Percentiles rank a stretch among this genome's conserved stretches.
These are phyloP conservation scores for Drosophila parabipectinata DNA, from an alignment of 1,140 invertebrate genomes.

Conservation along the genomic window DNA sequence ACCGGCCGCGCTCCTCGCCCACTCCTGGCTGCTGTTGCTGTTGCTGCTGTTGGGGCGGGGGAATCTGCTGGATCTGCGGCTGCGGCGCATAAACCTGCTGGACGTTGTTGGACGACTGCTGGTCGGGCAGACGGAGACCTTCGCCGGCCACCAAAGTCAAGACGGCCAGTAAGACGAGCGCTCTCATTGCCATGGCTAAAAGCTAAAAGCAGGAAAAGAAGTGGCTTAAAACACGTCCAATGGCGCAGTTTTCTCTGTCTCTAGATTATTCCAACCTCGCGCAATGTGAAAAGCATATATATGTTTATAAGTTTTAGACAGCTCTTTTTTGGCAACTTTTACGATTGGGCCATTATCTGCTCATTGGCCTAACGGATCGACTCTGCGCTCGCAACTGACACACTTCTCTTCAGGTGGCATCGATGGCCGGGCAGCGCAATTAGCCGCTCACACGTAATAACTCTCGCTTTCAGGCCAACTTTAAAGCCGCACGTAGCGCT, in stretches of 20 bases:
- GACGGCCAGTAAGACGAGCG: slow-evolving; percentile 53
- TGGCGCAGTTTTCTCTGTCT: slow-evolving; percentile 30
- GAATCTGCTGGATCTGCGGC: slow-evolving; percentile 48
- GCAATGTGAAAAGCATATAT: slow-evolving; percentile 13
- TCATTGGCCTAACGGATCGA: slow-evolving; percentile 51
- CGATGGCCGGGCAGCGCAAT: slow-evolving; percentile 36
- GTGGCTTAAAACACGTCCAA: slow-evolving; percentile 33
- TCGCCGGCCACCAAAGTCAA: slow-evolving; percentile 84
- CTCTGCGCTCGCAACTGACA: slow-evolving; percentile 55
- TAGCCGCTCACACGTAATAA: slow-evolving; percentile 74
- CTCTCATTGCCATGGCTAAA: slow-evolving; percentile 70
- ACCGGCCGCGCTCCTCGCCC: slow-evolving; percentile 70
- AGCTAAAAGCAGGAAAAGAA: slow-evolving; percentile 32
- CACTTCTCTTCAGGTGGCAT: slow-evolving; percentile 31
- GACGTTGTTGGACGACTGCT: slow-evolving; percentile 83
- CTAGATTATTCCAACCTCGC: slow-evolving; percentile 44
- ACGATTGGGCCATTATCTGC: slow-evolving; percentile 40
- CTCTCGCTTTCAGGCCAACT: slow-evolving; percentile 69
- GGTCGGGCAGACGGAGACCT: slow-evolving; percentile 86
- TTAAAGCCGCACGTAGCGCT: slow-evolving; percentile 15
- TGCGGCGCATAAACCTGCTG: slow-evolving; percentile 74
- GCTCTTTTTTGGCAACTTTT: slow-evolving; percentile 67
- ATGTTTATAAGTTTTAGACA: not conserved
- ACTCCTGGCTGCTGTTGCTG: slow-evolving; percentile 51
- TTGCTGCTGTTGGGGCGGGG: slow-evolving; percentile 48